Conservation (phyloP, 2,797 vertebrate species). For the Enteromius paludinosus region DNA sequence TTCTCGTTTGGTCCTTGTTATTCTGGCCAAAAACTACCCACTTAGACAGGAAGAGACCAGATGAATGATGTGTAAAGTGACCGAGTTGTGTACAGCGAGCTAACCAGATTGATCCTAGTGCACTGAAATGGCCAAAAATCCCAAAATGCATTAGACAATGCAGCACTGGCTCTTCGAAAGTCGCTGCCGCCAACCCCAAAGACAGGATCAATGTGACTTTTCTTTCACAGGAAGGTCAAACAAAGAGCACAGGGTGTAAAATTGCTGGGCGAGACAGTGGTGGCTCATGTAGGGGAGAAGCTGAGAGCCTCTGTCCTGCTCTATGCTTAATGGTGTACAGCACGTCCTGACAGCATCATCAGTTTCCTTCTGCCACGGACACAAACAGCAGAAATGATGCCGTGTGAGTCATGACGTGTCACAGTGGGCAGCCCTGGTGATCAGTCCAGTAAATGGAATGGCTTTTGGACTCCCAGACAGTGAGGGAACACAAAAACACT, state of each 20-base stretch:
- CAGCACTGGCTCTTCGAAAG: constrained; percentile 55
- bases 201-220: constrained; percentile 64
- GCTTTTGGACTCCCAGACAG: constrained; percentile 66
- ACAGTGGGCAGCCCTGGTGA: constrained; percentile 75
- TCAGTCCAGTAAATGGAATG: constrained; percentile 82
- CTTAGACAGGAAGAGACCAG: constrained; percentile 1
- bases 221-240: constrained; percentile 63
- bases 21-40: not conserved
- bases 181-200: constrained; percentile 34
- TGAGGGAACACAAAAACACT: constrained; percentile 59
- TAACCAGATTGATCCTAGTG: not conserved
- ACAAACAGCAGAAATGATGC: constrained; percentile 81
- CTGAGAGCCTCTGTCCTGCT: constrained; percentile 65
- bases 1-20: not conserved
- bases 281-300: constrained; percentile 44
- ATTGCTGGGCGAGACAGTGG: constrained; percentile 36
- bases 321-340: constrained; percentile 77
- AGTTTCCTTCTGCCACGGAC: constrained; percentile 78
- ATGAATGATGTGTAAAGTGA: not conserved
- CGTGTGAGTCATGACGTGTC: constrained; percentile 83
- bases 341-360: constrained; percentile 78
- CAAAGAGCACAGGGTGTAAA: constrained; percentile 53
- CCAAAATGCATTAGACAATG: constrained; percentile 44
- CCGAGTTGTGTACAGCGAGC: not conserved
- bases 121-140: constrained; percentile 49